Percentiles rank a stretch among this genome's conserved stretches.
Evolutionary conservation across 2,888 invertebrate genomes (phyloP).

Genomic region (Ochropleura leucogaster): DNA sequence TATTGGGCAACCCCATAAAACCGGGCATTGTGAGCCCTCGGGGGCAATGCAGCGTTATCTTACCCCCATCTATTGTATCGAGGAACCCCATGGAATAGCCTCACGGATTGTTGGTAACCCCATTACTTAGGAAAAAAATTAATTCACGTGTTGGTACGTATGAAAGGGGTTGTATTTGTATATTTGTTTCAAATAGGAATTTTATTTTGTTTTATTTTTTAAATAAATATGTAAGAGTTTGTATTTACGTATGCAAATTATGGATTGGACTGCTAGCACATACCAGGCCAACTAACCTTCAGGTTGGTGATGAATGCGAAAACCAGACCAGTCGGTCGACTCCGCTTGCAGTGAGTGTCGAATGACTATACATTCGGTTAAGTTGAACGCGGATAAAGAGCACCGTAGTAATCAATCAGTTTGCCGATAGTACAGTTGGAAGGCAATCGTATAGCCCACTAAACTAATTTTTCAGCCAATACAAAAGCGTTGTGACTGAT

Average conservation of each 20-base stretch:
- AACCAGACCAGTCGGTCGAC: no score
- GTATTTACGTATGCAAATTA: background rate
- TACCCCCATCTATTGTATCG: slow-evolving; percentile 46
- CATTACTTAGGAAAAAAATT: slow-evolving; percentile 24
- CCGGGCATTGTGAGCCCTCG: slow-evolving; percentile 39
- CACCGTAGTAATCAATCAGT: no score
- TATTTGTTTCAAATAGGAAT: background rate
- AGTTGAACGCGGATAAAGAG: no score
- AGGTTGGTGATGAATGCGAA: no score
- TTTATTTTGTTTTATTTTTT: background rate
- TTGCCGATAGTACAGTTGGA: no score
- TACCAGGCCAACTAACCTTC: no score
- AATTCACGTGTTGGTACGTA: slow-evolving; percentile 9
- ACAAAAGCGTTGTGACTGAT: no score
- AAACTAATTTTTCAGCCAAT: no score
- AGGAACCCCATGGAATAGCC: slow-evolving; percentile 36
- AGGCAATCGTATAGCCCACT: no score
- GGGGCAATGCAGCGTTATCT: slow-evolving; percentile 52
- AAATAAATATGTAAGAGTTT: background rate
- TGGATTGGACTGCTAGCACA: no score
- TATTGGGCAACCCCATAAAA: slow-evolving; percentile 48
- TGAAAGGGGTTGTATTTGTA: background rate
- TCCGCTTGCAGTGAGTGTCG: no score
- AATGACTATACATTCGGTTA: no score
- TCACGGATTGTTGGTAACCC: slow-evolving; percentile 32